phyloP scores from a whole-genome alignment of 2,797 vertebrate species.

The Phalloptychus januarius region DNA sequence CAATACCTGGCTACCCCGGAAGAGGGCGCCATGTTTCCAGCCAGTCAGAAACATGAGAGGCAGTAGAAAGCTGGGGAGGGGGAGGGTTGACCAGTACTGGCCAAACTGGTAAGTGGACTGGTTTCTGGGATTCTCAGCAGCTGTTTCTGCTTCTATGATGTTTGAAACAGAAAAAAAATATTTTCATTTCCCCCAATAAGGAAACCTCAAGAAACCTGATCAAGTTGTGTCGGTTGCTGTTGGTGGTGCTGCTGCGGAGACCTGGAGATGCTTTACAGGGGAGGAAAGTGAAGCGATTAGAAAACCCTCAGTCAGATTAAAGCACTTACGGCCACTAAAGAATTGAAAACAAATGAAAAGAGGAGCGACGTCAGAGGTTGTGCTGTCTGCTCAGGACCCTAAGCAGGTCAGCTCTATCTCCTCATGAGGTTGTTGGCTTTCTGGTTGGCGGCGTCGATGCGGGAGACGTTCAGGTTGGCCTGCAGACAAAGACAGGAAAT shows the following conservation, averaged over 20 bases:
- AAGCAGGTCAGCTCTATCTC: conserved; percentile 46
- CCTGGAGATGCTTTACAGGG: background rate
- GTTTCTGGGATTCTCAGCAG: background rate
- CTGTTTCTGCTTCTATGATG: background rate
- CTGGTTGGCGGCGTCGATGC: conserved; percentile 84
- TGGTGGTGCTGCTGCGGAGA: conserved; percentile 32
- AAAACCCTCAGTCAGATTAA: background rate
- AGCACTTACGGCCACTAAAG: background rate
- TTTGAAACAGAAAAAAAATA: background rate
- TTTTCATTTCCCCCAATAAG: too few species aligned
- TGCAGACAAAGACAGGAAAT: conserved; percentile 46
- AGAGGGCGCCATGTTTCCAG: conserved; percentile 47
- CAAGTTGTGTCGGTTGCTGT: conserved; percentile 7
- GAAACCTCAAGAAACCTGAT: background rate
- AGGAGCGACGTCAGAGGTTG: background rate
- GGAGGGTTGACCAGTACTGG: background rate
- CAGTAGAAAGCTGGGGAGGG: background rate
- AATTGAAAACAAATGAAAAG: background rate
- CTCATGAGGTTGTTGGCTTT: conserved; percentile 82
- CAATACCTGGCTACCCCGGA: conserved; percentile 10
- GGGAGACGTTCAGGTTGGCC: conserved; percentile 81
- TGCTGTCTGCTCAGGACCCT: too few species aligned
- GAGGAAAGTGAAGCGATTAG: background rate
- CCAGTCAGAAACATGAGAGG: background rate
- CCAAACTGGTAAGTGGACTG: background rate